Evolutionary conservation across 2,113 vertebrate genomes (phyloP), one percentile per base, ranked within the genome.

Genomic region (Eubucco bourcierii): DNA sequence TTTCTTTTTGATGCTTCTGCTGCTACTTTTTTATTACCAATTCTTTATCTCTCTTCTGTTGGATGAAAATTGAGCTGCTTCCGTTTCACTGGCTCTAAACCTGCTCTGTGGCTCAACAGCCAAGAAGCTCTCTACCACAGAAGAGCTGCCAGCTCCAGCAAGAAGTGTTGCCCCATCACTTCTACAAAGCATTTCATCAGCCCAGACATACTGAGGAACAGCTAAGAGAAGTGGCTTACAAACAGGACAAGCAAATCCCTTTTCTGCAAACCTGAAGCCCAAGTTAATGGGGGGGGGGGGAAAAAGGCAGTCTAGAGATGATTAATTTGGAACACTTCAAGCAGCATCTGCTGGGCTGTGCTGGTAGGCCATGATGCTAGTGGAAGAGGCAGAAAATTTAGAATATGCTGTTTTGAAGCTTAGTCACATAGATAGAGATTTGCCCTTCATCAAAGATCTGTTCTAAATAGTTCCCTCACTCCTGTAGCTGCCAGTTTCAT

Each of bases 1-100:
- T 84, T 52, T 95, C 46, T 94, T 86, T 66, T 16, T 74, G 80
- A 18, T 80, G 52, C 88, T 87, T 78, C 64, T 96, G 80, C 65
- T 87, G 53, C 68, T 84, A 15, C 12, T 39, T 46, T 11, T 60
- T 59, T 53, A 84, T 50, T 73, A 55, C 59, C 50, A 63, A 33
- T 53, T 61, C 27, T 34, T 15, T 39, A 77, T 39, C 56, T 80
- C 70, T 61, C 13, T 92, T 60, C 80, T 85, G 2, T 9, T 60
- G 55, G 84, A 79, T 56, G 71, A 85, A 95, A 88, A 72, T 1
- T 28, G 86, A 93, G 76, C 80, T 91, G 58, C 88, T 91, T 41
- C 41, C n/a, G 81, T 58, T 65, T 34, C 82, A 52, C 37, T 33
- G 86, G 56, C n/a, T 33, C 4, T 29, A 31, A 89, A 96, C 52